Evolutionary conservation across 2,888 invertebrate genomes (phyloP).

Genomic region (Sarcophaga caerulescens): DNA sequence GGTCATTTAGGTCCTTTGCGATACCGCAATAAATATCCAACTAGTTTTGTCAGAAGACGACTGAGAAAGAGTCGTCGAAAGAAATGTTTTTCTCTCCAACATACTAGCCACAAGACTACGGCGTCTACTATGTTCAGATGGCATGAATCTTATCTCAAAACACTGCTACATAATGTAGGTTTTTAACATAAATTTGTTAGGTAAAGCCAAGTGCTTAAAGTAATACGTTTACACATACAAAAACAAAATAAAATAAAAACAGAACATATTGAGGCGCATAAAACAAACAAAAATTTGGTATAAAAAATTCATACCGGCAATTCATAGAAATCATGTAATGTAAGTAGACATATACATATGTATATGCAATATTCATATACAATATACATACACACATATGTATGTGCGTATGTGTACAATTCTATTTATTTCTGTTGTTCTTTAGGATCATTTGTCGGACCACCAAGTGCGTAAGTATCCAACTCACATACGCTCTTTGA

Average conservation of each 20-base stretch:
- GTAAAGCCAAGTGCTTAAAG: slow-evolving; percentile 25
- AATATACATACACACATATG: not conserved
- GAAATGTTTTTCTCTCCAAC: too few species aligned
- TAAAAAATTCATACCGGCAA: not conserved
- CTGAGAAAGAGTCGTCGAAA: too few species aligned
- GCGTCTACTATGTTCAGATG: too few species aligned
- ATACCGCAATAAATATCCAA: too few species aligned
- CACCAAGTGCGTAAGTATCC: slow-evolving; percentile 70
- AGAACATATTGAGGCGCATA: slow-evolving; percentile 17
- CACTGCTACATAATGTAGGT: too few species aligned
- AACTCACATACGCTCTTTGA: slow-evolving; percentile 2
- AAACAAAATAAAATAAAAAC: not conserved
- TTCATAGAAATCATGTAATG: not conserved
- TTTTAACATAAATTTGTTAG: not conserved
- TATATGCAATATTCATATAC: not conserved
- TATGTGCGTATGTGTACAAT: not conserved
- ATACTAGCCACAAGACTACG: too few species aligned
- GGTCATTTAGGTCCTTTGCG: too few species aligned
- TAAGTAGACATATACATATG: not conserved
- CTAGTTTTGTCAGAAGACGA: too few species aligned
- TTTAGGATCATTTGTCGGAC: slow-evolving; percentile 53
- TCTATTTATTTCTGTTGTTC: not conserved
- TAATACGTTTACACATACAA: not conserved
- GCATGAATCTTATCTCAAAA: too few species aligned
- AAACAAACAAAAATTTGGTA: slow-evolving; percentile 12